Evolutionary conservation across 2,797 vertebrate genomes (phyloP).

Genomic region (Tragopan temminckii): DNA sequence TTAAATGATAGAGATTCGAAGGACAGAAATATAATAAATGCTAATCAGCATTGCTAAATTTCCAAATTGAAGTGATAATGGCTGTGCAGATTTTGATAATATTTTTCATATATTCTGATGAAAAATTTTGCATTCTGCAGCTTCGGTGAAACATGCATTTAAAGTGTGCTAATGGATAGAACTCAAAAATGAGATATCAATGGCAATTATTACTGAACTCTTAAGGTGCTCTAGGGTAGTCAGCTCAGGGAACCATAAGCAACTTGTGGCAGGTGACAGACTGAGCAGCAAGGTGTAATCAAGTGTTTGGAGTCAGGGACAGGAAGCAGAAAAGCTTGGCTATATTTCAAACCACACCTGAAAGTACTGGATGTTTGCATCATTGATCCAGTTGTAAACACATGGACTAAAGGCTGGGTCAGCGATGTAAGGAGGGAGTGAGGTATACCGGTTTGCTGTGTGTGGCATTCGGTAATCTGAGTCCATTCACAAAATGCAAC

Average conservation of each 20-base stretch:
- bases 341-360: neutral
- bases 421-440: neutral
- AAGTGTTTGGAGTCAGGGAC: neutral
- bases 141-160: neutral
- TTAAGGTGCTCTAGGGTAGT: neutral
- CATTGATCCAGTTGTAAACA: neutral
- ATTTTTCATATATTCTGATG: conserved; percentile 16
- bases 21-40: conserved; percentile 17
- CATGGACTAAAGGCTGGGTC: neutral
- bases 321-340: neutral
- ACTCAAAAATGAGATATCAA: conserved; percentile 26
- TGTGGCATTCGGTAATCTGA: neutral
- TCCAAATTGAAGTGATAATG: neutral
- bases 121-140: conserved; percentile 6
- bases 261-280: neutral
- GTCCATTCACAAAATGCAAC: neutral
- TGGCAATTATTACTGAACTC: conserved; percentile 24
- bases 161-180: conserved; percentile 15
- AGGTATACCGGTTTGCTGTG: neutral
- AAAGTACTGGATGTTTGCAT: neutral
- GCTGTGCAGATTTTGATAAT: conserved; percentile 9
- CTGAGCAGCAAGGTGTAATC: neutral
- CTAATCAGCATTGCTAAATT: neutral
- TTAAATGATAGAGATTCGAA: conserved; percentile 20
- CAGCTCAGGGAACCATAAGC: neutral